Base-by-base conservation (phyloP, 2,797 vertebrate species). In the Echeneis naucrates region DNA sequence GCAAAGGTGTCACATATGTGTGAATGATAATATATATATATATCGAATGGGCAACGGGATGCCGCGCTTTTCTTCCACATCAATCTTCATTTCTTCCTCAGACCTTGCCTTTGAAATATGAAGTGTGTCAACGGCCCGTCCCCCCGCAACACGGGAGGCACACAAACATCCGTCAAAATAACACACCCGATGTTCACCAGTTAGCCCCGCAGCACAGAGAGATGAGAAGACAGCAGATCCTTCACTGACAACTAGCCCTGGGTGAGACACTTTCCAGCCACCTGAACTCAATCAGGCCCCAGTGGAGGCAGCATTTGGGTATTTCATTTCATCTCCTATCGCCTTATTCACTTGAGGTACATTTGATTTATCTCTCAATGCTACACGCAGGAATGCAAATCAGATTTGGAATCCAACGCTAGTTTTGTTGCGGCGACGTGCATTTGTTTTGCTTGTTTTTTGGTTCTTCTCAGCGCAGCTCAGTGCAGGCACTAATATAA, bases 51-150 rank as follows among this genome's bases (percentile, higher is more conserved):
- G 82, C 87, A 63, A 78, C 51, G 86, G 80, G 75, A 70, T 83
- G 79, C 72, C 24, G 75, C 14, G 61, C 78, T 79, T 62, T 78
- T 89, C 87, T 77, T 48, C 42, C 47, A 61, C 92, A 95, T 95
- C 94, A 93, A 95, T 95, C 94, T 95, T 95, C 91, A 95, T 95
- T 95, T 93, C 85, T 81, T 83, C 78, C 89, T 89, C 90, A 91
- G 93, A 92, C 92, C 87, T 91, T 80, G 88, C 75, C 78, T 88
- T 89, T 94, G 94, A 94, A 93, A 93, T 91, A 94, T 94, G 93
- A 93, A 93, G 91, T 80, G 89, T 92, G 90, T 90, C 90, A 92
- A 77, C 86, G 82, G 89, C 91, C 91, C 84, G 84, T 89, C 87
- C 90, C 88, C 91, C 81, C 78, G 71, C 89, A 90, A 92, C 92